These are phyloP conservation scores for Polyboroides typus DNA, from an alignment of 2,797 vertebrate genomes.

Conservation along the genomic window DNA sequence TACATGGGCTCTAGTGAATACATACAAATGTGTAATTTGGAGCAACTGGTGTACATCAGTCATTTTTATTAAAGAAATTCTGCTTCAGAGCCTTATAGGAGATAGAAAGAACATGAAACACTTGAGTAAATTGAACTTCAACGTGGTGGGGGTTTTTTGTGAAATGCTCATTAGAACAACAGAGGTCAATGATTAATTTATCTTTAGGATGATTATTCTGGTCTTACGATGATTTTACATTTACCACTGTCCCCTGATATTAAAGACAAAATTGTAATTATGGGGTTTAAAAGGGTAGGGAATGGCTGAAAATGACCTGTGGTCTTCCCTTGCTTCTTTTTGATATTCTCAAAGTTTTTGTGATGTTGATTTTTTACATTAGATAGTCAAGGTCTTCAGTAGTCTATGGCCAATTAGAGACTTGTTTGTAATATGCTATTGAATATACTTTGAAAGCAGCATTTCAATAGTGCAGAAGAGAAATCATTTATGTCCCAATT, in stretches of 20 bases:
- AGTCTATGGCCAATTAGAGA: constrained; percentile 38
- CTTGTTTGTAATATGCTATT: constrained; percentile 20
- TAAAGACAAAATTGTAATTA: constrained; percentile 23
- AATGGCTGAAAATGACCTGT: constrained; percentile 27
- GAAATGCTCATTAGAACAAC: not conserved
- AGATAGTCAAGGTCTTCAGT: not conserved
- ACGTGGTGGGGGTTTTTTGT: not conserved
- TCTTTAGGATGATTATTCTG: constrained; percentile 16
- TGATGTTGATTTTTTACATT: constrained; percentile 34
- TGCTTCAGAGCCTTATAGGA: constrained; percentile 1
- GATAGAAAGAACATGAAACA: constrained; percentile 10
- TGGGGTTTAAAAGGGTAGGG: not conserved
- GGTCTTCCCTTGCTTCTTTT: constrained; percentile 38
- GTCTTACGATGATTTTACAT: not conserved
- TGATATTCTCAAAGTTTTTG: constrained; percentile 16
- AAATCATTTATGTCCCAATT: constrained; percentile 37
- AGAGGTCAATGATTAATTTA: constrained; percentile 29
- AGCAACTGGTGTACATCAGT: constrained; percentile 18
- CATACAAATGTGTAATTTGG: constrained; percentile 15
- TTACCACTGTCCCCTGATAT: not conserved
- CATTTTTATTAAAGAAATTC: constrained; percentile 47
- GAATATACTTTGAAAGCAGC: constrained; percentile 1
- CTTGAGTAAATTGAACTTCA: constrained; percentile 39
- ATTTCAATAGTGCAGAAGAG: constrained; percentile 20
- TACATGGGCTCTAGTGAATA: not conserved